Percentiles rank a stretch among this genome's conserved stretches.
Conservation (phyloP, 2,113 vertebrate species). For the Cyprinodon tularosa region DNA sequence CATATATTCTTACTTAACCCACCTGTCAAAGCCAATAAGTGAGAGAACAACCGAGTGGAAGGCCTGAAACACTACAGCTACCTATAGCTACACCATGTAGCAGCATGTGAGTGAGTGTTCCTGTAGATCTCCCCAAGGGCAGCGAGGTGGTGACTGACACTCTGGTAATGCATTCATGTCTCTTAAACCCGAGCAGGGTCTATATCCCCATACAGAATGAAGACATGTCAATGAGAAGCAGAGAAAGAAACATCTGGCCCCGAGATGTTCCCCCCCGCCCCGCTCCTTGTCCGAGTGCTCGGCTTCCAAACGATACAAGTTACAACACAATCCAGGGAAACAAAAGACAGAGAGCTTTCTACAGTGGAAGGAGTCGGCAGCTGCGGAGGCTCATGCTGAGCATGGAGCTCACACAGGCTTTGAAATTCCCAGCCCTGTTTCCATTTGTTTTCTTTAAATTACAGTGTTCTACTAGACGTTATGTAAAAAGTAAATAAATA, state of each 20-base stretch:
- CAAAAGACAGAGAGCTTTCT: conserved; percentile 72
- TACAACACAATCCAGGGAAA: conserved; percentile 82
- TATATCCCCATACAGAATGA: conserved; percentile 18
- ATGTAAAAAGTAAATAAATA: not conserved
- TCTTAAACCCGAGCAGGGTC: conserved; percentile 38
- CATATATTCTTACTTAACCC: conserved; percentile 61
- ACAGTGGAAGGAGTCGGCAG: conserved; percentile 47
- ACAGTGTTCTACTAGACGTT: not conserved
- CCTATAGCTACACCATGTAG: not conserved
- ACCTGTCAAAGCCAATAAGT: conserved; percentile 67
- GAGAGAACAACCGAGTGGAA: conserved; percentile 37
- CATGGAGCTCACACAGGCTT: conserved; percentile 1
- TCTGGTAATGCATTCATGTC: conserved; percentile 34
- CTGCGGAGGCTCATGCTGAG: conserved; percentile 25
- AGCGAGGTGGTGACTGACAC: conserved; percentile 61
- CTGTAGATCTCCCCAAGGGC: conserved; percentile 15
- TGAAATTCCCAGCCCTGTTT: not conserved
- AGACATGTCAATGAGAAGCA: conserved; percentile 35
- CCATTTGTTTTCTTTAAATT: not conserved
- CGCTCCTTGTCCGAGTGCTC: conserved; percentile 16
- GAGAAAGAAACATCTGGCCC: conserved; percentile 32
- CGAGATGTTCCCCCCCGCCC: conserved; percentile 1
- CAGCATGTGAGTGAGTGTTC: conserved; percentile 18
- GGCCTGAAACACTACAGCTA: conserved; percentile 36
- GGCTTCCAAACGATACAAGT: conserved; percentile 78